These are phyloP conservation scores for Strigamia maritima DNA, from an alignment of 2,888 invertebrate genomes.

Conservation along the genomic window DNA sequence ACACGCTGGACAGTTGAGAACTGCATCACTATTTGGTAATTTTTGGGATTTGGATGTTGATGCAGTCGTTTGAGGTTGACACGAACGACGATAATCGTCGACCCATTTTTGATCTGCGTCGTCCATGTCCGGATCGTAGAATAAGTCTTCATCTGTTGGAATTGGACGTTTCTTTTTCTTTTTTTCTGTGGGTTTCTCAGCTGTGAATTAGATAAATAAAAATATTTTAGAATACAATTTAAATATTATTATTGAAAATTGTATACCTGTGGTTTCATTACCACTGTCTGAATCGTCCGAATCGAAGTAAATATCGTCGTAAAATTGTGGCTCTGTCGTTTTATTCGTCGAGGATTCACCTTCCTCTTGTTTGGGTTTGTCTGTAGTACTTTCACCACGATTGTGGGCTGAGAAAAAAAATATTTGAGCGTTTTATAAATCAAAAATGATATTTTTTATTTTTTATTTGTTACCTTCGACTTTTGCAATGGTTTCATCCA, in stretches of 20 bases:
- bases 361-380: neutral
- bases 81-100: conserved; percentile 52
- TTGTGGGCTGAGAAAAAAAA: neutral
- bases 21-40: conserved; percentile 57
- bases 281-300: conserved; percentile 43
- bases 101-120: conserved; percentile 59
- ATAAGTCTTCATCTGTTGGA: conserved; percentile 52
- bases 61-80: conserved; percentile 44
- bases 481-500: conserved; percentile 35
- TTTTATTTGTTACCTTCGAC: conserved; percentile 34
- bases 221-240: neutral
- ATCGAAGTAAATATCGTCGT: conserved; percentile 48
- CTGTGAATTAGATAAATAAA: neutral
- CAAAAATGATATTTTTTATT: too few relatives aligned
- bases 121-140: conserved; percentile 60
- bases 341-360: neutral
- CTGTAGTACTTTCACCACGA: neutral
- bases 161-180: conserved; percentile 44
- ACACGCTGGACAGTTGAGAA: conserved; percentile 61
- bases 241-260: too few relatives aligned
- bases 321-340: conserved; percentile 40
- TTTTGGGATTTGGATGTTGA: conserved; percentile 42
- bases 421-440: neutral
- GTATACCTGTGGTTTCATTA: conserved; percentile 23
- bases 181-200: neutral